phyloP scores from a whole-genome alignment of 2,797 vertebrate species.

The Sebastes iracundus region DNA sequence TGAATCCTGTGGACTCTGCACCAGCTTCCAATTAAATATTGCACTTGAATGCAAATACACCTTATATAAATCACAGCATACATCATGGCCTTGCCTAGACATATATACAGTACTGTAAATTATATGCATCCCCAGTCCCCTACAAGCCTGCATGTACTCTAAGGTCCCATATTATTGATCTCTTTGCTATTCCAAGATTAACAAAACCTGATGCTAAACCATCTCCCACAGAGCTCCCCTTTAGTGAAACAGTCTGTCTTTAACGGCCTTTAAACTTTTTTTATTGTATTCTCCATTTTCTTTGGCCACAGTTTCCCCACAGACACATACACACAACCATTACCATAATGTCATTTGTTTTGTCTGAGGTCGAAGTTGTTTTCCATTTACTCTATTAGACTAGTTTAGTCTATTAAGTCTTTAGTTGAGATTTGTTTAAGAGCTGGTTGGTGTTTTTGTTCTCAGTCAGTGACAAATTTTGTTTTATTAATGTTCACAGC shows the following conservation, averaged over 20 bases:
- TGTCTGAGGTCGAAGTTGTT: background rate
- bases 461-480: background rate
- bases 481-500: background rate
- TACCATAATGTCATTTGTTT: background rate
- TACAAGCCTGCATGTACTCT: background rate
- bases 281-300: background rate
- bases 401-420: background rate
- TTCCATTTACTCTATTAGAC: background rate
- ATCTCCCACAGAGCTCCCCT: background rate
- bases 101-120: slow-evolving; percentile 2
- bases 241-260: background rate
- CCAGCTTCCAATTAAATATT: slow-evolving; percentile 25
- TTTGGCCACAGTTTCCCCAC: background rate
- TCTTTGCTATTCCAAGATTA: slow-evolving; percentile 8
- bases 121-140: background rate
- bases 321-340: background rate
- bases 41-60: slow-evolving; percentile 16
- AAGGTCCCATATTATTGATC: slow-evolving; percentile 8
- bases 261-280: background rate
- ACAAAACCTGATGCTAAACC: background rate
- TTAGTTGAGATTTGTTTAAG: background rate
- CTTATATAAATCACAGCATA: background rate
- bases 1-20: slow-evolving; percentile 3
- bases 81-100: background rate
- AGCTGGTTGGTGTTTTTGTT: background rate